Evolutionary conservation across 2,113 vertebrate genomes (phyloP), one percentile per base, ranked within the genome.

Genomic region (Galbula dea): DNA sequence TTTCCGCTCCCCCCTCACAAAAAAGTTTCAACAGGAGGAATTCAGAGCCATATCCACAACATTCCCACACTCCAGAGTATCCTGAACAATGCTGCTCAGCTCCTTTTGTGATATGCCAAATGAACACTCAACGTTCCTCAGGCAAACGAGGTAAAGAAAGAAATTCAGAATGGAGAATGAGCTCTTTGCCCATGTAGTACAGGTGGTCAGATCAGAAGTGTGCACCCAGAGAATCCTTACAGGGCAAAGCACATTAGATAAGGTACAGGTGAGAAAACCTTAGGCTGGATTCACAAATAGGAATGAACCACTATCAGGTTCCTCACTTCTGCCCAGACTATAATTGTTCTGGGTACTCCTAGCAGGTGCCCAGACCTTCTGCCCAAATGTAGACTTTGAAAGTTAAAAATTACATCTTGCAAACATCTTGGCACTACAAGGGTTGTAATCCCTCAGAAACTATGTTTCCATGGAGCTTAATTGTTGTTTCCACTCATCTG

Each of bases 141-240:
- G 3, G 13, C 41, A 75, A 29, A 61, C 18, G 17, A 57, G 20
- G 7, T 11, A 26, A 34, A 86, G 41, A 88, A 62, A 48, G 15
- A 32, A n/a, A 23, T 62, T 54, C 81, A 90, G 37, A 52, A 69
- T 62, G 15, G 10, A 71, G 24, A 82, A 32, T 8, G 29, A 77
- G 37, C 61, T 67, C 69, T 71, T 36, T 34, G 57, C 21, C 30
- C 0, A 1, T 14, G 36, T 19, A 1, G 0, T 49, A 20, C 20
- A 65, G 32, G 12, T 21, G 23, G 45, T 59, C 51, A 65, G 45
- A 69, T 27, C 39, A 49, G 51, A 46, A 59, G 27, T 0, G 2
- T 0, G 1, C 49, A 30, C 7, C 26, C 37, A 74, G 55, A 58
- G 34, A 39, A 23, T 2, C 23, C 32, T 84, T 51, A 13, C 26